Percentiles rank a stretch among this genome's conserved stretches.
phyloP scores from a whole-genome alignment of 2,888 invertebrate genomes.

The Parthenolecanium corni region DNA sequence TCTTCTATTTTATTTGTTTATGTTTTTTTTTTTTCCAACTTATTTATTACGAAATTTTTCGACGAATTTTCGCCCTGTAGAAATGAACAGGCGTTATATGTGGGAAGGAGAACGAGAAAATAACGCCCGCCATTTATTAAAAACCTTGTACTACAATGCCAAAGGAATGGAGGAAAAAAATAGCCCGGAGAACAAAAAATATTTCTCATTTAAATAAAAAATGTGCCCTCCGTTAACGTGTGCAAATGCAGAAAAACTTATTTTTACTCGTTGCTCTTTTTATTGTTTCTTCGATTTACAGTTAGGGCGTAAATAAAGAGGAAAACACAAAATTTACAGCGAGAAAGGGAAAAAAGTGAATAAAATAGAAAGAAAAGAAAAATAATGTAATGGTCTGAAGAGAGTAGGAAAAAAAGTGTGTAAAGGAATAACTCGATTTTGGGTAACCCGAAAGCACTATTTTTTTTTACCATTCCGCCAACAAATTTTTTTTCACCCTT shows the following conservation, averaged over 20 bases:
- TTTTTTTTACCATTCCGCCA: too few species aligned
- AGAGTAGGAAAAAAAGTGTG: conserved; percentile 13
- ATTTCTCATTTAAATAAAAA: conserved; percentile 23
- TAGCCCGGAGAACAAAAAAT: background rate
- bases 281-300: background rate
- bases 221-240: conserved; percentile 18
- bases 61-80: too few species aligned
- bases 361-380: too few species aligned
- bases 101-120: too few species aligned
- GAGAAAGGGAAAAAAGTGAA: too few species aligned
- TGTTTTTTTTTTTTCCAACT: too few species aligned
- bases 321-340: too few species aligned
- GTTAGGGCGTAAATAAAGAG: background rate
- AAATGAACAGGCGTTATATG: too few species aligned
- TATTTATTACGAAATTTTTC: too few species aligned
- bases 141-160: conserved; percentile 20
- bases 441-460: conserved; percentile 1
- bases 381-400: background rate
- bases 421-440: conserved; percentile 23
- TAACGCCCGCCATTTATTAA: conserved; percentile 15
- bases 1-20: too few species aligned
- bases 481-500: too few species aligned
- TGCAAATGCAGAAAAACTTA: conserved; percentile 2
- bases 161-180: background rate
- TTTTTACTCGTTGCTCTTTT: background rate